A percentile compares a stretch with the other conserved stretches of the same genome.
phyloP scores from a whole-genome alignment of 1,140 invertebrate genomes.

The Mesaphorura yosii region DNA sequence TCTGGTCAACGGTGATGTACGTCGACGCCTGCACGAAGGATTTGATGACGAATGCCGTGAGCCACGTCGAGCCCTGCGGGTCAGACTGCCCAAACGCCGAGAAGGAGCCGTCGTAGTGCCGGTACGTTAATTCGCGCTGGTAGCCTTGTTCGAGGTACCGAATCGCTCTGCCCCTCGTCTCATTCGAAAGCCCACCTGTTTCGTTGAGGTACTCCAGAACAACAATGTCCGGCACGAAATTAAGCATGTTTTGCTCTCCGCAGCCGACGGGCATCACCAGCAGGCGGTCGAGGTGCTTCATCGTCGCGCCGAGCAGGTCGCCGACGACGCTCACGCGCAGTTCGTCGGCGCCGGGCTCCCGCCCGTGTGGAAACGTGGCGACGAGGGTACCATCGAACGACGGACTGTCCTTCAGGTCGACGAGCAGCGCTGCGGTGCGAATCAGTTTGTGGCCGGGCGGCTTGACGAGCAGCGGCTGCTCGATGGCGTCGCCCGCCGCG shows the following conservation, averaged over 20 bases:
- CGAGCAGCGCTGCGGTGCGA: constrained; percentile 1
- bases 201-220: constrained; percentile 64
- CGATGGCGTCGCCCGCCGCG: constrained; percentile 13
- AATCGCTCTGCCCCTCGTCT: constrained; percentile 58
- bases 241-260: constrained; percentile 89
- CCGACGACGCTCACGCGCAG: constrained; percentile 60
- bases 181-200: constrained; percentile 38
- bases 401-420: not conserved
- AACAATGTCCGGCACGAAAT: constrained; percentile 81
- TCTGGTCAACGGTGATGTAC: constrained; percentile 65
- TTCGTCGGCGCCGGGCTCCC: constrained; percentile 53
- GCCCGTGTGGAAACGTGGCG: constrained; percentile 23
- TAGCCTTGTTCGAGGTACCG: constrained; percentile 72
- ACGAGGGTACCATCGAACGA: not conserved
- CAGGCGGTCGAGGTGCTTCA: constrained; percentile 59
- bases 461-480: constrained; percentile 10
- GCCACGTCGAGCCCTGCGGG: constrained; percentile 76
- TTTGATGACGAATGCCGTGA: constrained; percentile 85
- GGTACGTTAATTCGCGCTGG: constrained; percentile 64
- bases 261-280: constrained; percentile 73
- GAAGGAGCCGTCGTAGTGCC: constrained; percentile 73
- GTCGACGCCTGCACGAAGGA: constrained; percentile 69
- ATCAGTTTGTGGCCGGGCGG: constrained; percentile 16
- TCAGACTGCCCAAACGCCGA: constrained; percentile 80
- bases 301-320: constrained; percentile 60